Evolutionary conservation across 2,113 vertebrate species (phyloP), one percentile per base, ranked within the genome.

Genomic region (Capreolus pygargus): DNA sequence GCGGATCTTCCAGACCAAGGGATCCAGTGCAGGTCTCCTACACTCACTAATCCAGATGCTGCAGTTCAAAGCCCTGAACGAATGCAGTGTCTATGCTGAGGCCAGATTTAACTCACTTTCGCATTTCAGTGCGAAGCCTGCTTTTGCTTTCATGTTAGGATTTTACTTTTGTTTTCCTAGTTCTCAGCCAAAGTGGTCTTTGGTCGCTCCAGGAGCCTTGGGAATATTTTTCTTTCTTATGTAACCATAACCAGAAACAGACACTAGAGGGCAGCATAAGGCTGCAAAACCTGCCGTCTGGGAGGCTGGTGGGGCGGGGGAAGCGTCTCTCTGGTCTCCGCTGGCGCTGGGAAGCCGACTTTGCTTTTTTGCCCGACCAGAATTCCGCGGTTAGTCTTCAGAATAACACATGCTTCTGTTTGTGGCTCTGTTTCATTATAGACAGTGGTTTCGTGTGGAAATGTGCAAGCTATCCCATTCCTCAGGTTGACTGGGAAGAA

Each of bases 201-300:
- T 14, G 5, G 21, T 17, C 23, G 1, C 47, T 60, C 94, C 16
- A 23, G 55, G 28, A 70, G 36, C 61, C 39, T 50, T 45, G 27
- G 30, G 1, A 50, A 0, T 27, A 2, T 21, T 1, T 23, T 67
- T 86, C 16, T 70, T 61, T 39, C 11, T 13, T 1, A 10, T 0
- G 5, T 5, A 6, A 9, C n/a, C 82, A 50, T 86, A 10, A 9
- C 55, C 74, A 2, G 10, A 88, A 30, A 88, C 5, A 39, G 50
- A 79, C 99, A 98, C 98, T 97, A 99, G 99, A 98, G 98, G 98
- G 99, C 98, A 98, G 98, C 98, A 97, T 54, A 92, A 97, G 95
- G 97, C 98, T 98, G 74, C 87, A 36, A 15, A 99, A 98, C 7
- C 19, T 70, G 1, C 28, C 67, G 17, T 47, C 0, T 1, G 19